Conservation (phyloP, 2,797 vertebrate genomes). For the Cirrhinus mrigala region DNA sequence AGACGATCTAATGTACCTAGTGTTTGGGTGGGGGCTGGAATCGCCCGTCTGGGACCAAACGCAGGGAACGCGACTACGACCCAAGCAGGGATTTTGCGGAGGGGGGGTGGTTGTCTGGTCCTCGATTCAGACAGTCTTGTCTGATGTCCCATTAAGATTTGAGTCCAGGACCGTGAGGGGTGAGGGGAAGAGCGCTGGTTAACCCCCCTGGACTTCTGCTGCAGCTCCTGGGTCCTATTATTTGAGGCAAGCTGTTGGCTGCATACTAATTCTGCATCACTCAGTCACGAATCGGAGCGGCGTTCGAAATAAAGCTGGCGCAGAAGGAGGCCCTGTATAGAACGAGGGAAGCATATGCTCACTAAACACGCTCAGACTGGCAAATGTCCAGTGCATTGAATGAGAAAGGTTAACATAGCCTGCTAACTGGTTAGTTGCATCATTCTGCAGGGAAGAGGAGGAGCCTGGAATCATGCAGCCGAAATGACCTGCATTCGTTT, state of each 20-base stretch:
- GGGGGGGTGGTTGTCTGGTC: constrained; percentile 58
- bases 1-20: constrained; percentile 77
- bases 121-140: constrained; percentile 71
- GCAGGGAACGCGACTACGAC: constrained; percentile 61
- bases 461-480: constrained; percentile 54
- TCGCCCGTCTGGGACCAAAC: constrained; percentile 71
- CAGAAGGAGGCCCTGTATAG: constrained; percentile 28
- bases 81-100: constrained; percentile 52
- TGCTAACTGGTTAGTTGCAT: constrained; percentile 58
- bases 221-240: constrained; percentile 71
- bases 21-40: constrained; percentile 65
- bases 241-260: constrained; percentile 71
- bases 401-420: constrained; percentile 13
- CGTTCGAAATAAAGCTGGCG: constrained; percentile 31
- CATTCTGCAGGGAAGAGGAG: constrained; percentile 70
- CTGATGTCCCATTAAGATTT: constrained; percentile 81
- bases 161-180: constrained; percentile 64
- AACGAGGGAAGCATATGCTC: constrained; percentile 4
- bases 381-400: neutral
- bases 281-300: constrained; percentile 65
- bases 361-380: neutral
- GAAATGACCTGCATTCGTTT: constrained; percentile 9
- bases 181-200: constrained; percentile 58
- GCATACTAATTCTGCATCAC: constrained; percentile 79
- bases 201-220: constrained; percentile 62